Conservation (phyloP, 2,113 vertebrate genomes). For the Galbula dea region DNA sequence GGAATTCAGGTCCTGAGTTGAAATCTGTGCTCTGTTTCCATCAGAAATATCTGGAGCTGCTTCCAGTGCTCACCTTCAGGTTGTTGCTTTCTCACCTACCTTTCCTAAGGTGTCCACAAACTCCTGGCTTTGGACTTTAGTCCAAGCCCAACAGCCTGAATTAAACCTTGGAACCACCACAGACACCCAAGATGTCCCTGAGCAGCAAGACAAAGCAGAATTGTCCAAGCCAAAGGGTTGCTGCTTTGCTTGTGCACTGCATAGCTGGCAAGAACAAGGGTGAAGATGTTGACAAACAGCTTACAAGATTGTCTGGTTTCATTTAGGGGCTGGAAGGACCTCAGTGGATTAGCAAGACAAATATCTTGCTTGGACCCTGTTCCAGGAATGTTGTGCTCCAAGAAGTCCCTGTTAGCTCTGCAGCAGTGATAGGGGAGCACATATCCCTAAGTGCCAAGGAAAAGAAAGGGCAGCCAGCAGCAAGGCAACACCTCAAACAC, state of each 20-base stretch:
- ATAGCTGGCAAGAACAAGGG: not conserved
- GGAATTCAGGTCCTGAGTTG: not conserved
- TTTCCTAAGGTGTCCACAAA: not conserved
- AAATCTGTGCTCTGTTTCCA: not conserved
- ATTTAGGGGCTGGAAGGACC: conserved; percentile 16
- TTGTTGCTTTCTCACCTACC: not conserved
- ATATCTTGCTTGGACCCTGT: not conserved
- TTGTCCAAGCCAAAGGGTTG: not conserved
- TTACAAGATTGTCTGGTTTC: not conserved
- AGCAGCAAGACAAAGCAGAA: not conserved
- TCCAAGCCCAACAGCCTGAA: not conserved
- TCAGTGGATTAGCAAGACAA: not conserved
- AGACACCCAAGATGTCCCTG: not conserved
- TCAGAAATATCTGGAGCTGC: not conserved
- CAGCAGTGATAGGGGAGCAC: not conserved
- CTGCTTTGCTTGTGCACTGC: not conserved
- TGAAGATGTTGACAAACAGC: not conserved
- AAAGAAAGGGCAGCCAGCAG: not conserved
- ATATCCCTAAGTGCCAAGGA: not conserved
- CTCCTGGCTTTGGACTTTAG: not conserved
- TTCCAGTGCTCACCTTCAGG: not conserved
- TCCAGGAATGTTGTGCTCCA: not conserved
- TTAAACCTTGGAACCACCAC: not conserved
- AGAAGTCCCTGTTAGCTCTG: not conserved
- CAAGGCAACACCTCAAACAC: not conserved